Conservation (phyloP, 2,113 vertebrate species). For the Prionailurus viverrinus region DNA sequence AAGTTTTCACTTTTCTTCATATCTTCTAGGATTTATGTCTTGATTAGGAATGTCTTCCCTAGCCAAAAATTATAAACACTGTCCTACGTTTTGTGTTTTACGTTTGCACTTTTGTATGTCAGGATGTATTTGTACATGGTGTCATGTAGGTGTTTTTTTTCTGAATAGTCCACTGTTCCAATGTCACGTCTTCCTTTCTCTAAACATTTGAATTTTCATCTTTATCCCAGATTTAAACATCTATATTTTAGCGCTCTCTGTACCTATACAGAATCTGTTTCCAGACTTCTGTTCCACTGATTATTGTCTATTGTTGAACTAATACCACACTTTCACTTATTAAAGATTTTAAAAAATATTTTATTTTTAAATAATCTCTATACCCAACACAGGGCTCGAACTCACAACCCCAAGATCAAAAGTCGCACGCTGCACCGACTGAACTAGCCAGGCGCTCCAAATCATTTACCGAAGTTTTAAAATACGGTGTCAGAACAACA, state of each 20-base stretch:
- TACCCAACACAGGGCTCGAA: not conserved
- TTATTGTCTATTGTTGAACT: not conserved
- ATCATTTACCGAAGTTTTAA: not conserved
- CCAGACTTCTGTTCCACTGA: not conserved
- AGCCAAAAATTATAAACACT: not conserved
- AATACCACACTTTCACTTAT: not conserved
- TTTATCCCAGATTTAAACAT: not conserved
- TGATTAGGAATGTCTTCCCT: not conserved
- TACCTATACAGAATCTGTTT: not conserved
- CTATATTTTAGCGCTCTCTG: not conserved
- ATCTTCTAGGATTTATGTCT: constrained; percentile 13
- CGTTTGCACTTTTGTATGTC: not conserved
- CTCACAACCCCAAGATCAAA: not conserved
- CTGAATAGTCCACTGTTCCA: not conserved
- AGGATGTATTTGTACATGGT: not conserved
- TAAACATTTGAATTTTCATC: not conserved
- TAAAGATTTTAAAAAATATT: no score
- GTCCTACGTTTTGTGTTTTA: not conserved
- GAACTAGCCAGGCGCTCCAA: not conserved
- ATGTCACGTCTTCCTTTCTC: not conserved
- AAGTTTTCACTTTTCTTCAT: not conserved
- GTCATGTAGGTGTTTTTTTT: not conserved
- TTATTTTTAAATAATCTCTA: not conserved
- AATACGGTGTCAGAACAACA: not conserved
- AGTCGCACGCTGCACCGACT: not conserved